Percentiles rank a stretch among this genome's conserved stretches.
These are phyloP conservation scores for Alaudala cheleensis DNA, from an alignment of 2,113 vertebrate species.

Conservation along the genomic window DNA sequence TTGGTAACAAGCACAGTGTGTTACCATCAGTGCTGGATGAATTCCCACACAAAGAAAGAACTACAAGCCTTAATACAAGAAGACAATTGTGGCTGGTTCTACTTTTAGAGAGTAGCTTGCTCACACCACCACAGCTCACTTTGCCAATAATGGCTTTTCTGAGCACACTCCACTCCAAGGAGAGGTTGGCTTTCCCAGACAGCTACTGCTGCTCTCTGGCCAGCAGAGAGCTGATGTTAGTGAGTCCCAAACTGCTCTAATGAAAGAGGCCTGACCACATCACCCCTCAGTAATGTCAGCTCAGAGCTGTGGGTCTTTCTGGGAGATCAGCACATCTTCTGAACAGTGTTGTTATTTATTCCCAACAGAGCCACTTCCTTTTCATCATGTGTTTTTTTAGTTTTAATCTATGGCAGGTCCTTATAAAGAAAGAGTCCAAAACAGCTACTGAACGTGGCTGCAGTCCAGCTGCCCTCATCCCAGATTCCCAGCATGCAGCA, in stretches of 20 bases:
- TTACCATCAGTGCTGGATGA: neutral
- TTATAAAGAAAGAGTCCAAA: neutral
- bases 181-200: neutral
- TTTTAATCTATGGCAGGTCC: conserved; percentile 3
- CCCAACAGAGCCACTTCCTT: conserved; percentile 9
- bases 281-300: neutral
- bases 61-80: conserved; percentile 21
- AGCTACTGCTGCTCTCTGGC: neutral
- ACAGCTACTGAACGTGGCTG: neutral
- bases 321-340: neutral
- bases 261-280: neutral
- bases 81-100: neutral
- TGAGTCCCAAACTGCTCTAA: neutral
- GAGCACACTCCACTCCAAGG: neutral
- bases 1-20: conserved; percentile 22
- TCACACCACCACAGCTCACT: neutral
- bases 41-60: conserved; percentile 36
- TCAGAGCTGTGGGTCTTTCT: neutral
- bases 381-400: neutral
- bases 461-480: neutral
- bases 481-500: neutral
- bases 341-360: conserved; percentile 17
- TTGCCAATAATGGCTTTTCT: conserved; percentile 3
- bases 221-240: neutral
- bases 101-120: conserved; percentile 24